Conservation (phyloP, 2,888 invertebrate genomes). For the Zonitis immaculata region DNA sequence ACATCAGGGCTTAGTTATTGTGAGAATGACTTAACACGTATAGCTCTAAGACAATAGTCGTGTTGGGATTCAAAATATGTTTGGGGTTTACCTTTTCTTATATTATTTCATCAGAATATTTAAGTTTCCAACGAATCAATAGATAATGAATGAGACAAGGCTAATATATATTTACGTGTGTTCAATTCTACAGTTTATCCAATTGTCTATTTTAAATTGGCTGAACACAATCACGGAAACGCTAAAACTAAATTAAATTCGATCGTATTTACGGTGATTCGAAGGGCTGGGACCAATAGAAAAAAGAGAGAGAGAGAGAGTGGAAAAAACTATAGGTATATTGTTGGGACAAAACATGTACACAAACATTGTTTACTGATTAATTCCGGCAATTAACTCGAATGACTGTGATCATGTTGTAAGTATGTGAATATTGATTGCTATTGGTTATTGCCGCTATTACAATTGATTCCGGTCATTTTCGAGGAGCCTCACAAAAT, state of each 20-base stretch:
- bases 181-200: background rate
- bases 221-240: background rate
- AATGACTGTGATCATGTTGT: conserved; percentile 25
- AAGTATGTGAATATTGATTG: conserved; percentile 23
- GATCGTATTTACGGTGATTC: conserved; percentile 6
- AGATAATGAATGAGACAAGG: too few species aligned
- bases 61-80: conserved; percentile 32
- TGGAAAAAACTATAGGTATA: too few species aligned
- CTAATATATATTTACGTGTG: too few species aligned
- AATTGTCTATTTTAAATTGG: conserved; percentile 4
- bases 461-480: conserved; percentile 15
- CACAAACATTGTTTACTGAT: conserved; percentile 34
- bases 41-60: conserved; percentile 29
- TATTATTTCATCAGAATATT: too few species aligned
- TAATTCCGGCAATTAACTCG: conserved; percentile 34
- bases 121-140: too few species aligned
- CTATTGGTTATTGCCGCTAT: conserved; percentile 7
- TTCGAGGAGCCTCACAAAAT: background rate
- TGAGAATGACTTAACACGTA: conserved; percentile 17
- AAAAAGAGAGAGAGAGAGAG: conserved; percentile 2
- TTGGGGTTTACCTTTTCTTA: too few species aligned
- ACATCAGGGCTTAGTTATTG: conserved; percentile 10
- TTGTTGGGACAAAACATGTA: too few species aligned
- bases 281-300: background rate
- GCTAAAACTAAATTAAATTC: background rate